A percentile compares a stretch with the other conserved stretches of the same genome.
phyloP scores from a whole-genome alignment of 2,113 vertebrate species.

The Rostratula benghalensis region DNA sequence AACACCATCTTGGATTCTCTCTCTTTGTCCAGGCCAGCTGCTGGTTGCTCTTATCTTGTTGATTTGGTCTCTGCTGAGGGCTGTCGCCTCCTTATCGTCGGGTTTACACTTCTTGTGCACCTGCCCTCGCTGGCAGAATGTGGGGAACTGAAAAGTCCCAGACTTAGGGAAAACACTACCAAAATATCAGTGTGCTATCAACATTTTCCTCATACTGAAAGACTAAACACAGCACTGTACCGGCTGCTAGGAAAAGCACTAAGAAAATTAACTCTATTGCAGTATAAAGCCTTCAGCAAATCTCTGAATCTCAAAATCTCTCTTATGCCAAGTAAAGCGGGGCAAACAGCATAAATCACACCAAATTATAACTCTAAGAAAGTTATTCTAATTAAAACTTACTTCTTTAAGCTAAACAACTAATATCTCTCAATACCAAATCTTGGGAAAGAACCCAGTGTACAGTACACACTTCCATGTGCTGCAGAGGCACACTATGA shows the following conservation, averaged over 20 bases:
- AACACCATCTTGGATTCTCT: not conserved
- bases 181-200: not conserved
- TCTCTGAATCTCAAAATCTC: not conserved
- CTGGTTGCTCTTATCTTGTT: not conserved
- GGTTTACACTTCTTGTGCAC: not conserved
- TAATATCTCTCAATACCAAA: not conserved
- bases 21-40: not conserved
- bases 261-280: not conserved
- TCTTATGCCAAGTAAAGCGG: not conserved
- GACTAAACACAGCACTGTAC: not conserved
- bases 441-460: not conserved
- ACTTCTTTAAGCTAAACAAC: not conserved
- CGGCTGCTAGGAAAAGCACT: not conserved
- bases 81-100: not conserved
- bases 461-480: accelerated
- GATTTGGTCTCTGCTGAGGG: not conserved
- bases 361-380: not conserved
- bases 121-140: not conserved
- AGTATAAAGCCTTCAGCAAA: not conserved
- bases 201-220: not conserved
- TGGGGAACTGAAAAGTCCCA: not conserved
- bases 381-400: not conserved
- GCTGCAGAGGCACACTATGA: not conserved
- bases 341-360: not conserved
- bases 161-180: not conserved